A percentile compares a stretch with the other conserved stretches of the same genome.
Conservation (phyloP, 2,888 invertebrate genomes). For the Galeopsomyia nigrocyanea region DNA sequence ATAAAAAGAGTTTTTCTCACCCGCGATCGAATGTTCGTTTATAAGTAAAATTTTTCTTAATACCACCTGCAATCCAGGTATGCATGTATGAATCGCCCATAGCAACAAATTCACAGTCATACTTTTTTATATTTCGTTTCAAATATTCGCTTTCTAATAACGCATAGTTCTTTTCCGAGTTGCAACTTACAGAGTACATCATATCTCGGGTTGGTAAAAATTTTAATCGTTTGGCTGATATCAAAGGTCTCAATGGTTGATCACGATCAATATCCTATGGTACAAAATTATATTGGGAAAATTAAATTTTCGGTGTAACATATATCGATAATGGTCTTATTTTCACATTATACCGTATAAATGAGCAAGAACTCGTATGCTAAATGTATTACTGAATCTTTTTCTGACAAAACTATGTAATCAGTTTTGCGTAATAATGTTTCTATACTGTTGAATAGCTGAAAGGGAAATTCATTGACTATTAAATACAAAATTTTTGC, state of each 20-base stretch:
- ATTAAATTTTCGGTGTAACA: no score
- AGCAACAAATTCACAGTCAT: not conserved
- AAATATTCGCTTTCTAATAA: conserved; percentile 21
- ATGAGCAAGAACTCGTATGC: conserved; percentile 5
- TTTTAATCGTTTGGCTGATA: conserved; percentile 6
- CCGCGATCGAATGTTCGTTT: conserved; percentile 20
- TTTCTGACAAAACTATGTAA: conserved; percentile 15
- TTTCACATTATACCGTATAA: conserved; percentile 5
- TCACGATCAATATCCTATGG: no score
- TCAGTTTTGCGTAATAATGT: not conserved
- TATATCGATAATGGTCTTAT: no score
- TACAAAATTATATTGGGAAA: no score
- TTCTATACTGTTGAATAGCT: no score
- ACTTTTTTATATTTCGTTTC: not conserved
- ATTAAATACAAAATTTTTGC: not conserved
- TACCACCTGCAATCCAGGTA: not conserved
- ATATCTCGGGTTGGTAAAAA: not conserved
- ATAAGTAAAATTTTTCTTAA: conserved; percentile 16
- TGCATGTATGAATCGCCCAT: not conserved
- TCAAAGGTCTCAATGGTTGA: not conserved
- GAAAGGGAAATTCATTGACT: no score
- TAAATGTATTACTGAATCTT: conserved; percentile 15
- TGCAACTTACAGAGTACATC: not conserved
- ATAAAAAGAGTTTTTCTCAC: conserved; percentile 1
- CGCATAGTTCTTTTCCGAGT: not conserved